A percentile compares a stretch with the other conserved stretches of the same genome.
Conservation (phyloP, 2,113 vertebrate genomes). For the Laticauda colubrina region DNA sequence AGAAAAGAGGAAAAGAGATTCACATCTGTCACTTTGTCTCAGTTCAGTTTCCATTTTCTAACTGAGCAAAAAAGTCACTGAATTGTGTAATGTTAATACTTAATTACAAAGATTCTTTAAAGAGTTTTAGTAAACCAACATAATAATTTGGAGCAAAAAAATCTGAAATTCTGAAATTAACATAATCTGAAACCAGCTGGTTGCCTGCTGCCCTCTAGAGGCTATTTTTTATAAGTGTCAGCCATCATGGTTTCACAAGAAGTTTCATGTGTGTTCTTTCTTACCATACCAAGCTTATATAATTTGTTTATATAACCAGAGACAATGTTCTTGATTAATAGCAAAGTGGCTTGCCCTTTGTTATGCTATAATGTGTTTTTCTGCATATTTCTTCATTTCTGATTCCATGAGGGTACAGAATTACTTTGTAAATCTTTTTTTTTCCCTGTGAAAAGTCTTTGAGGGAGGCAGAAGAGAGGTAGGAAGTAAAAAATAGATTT, state of each 20-base stretch:
- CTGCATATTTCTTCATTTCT: neutral
- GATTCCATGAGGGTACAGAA: neutral
- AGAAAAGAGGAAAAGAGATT: neutral
- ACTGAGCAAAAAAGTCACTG: constrained; percentile 45
- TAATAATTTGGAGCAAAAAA: constrained; percentile 60
- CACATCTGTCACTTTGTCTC: constrained; percentile 35
- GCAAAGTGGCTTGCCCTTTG: constrained; percentile 16
- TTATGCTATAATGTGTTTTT: constrained; percentile 21
- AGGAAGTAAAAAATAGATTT: neutral
- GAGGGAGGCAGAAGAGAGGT: neutral
- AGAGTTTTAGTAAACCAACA: constrained; percentile 58
- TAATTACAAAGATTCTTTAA: neutral
- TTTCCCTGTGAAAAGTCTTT: neutral
- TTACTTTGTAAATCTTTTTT: neutral
- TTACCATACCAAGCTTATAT: constrained; percentile 49
- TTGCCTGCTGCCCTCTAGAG: constrained; percentile 69
- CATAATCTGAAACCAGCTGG: constrained; percentile 27
- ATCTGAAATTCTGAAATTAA: constrained; percentile 39
- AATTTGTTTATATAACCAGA: constrained; percentile 49
- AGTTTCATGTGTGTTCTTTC: constrained; percentile 36
- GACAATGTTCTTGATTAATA: constrained; percentile 33
- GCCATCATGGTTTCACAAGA: constrained; percentile 9
- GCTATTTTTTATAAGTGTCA: constrained; percentile 36
- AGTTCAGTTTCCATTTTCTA: constrained; percentile 45
- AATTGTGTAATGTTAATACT: constrained; percentile 56